Conservation (phyloP, 2,888 invertebrate species). For the Zonitis immaculata region DNA sequence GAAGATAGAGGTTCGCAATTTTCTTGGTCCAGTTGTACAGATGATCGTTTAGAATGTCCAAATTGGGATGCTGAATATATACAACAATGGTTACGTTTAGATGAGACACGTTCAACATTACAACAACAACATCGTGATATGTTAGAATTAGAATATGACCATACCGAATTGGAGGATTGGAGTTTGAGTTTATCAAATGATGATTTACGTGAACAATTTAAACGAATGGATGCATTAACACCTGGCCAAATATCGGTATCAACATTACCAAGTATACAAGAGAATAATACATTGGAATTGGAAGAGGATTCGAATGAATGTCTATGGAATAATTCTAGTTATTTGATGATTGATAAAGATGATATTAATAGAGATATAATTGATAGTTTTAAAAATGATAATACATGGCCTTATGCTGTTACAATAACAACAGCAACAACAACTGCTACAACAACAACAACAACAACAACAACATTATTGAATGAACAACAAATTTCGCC, state of each 20-base stretch:
- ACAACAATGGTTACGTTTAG: slow-evolving; percentile 70
- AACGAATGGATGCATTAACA: slow-evolving; percentile 45
- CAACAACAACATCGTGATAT: slow-evolving; percentile 66
- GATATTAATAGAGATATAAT: slow-evolving; percentile 38
- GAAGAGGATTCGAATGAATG: slow-evolving; percentile 72
- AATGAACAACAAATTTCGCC: slow-evolving; percentile 49
- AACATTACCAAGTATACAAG: slow-evolving; percentile 68
- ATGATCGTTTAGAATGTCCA: slow-evolving; percentile 56
- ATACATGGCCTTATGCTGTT: slow-evolving; percentile 63
- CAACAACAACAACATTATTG: not conserved
- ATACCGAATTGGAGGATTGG: slow-evolving; percentile 75
- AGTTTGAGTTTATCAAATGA: slow-evolving; percentile 68
- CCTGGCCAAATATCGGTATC: slow-evolving; percentile 62
- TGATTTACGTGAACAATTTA: slow-evolving; percentile 55
- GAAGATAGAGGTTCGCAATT: slow-evolving; percentile 42
- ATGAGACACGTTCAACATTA: slow-evolving; percentile 64
- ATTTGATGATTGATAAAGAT: slow-evolving; percentile 62
- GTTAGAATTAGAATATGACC: slow-evolving; percentile 68
- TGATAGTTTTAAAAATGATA: slow-evolving; percentile 44
- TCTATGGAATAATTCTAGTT: slow-evolving; percentile 71
- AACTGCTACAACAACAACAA: slow-evolving; percentile 36
- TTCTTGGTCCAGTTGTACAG: slow-evolving; percentile 58
- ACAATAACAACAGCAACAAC: slow-evolving; percentile 35
- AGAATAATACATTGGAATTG: slow-evolving; percentile 66
- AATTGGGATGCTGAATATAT: slow-evolving; percentile 70